These are phyloP conservation scores for Cerastis rubricosa DNA, from an alignment of 2,888 invertebrate genomes.

Conservation along the genomic window DNA sequence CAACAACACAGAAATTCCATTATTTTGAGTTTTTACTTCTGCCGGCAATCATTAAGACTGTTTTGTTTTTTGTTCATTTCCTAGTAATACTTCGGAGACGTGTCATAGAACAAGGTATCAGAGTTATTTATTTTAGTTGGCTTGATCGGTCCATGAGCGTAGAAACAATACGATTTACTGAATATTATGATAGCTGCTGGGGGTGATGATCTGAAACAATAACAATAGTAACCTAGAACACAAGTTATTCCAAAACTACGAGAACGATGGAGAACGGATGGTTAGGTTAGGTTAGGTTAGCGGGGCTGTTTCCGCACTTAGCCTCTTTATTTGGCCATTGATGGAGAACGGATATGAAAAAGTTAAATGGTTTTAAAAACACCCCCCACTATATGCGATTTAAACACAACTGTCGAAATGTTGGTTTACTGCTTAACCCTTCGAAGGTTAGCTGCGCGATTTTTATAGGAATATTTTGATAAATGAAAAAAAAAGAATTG, in stretches of 20 bases:
- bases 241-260: not conserved
- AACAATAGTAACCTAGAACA: not conserved
- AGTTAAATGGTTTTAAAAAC: not conserved
- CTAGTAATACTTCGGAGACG: not conserved
- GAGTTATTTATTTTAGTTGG: not conserved
- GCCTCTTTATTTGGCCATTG: too few species aligned
- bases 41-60: too few species aligned
- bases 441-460: not conserved
- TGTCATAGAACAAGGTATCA: not conserved
- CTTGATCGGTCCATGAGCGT: not conserved
- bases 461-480: not conserved
- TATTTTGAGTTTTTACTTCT: too few species aligned
- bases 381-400: not conserved
- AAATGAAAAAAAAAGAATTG: too few species aligned
- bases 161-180: not conserved
- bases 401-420: not conserved
- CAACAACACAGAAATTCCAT: too few species aligned
- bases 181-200: not conserved
- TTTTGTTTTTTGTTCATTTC: too few species aligned
- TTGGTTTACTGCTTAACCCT: not conserved
- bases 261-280: not conserved
- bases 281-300: too few species aligned
- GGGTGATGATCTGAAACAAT: not conserved
- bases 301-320: too few species aligned
- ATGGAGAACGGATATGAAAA: not conserved